A percentile compares a stretch with the other conserved stretches of the same genome.
phyloP scores from a whole-genome alignment of 2,888 invertebrate species.

The Habroteleia sp. region DNA sequence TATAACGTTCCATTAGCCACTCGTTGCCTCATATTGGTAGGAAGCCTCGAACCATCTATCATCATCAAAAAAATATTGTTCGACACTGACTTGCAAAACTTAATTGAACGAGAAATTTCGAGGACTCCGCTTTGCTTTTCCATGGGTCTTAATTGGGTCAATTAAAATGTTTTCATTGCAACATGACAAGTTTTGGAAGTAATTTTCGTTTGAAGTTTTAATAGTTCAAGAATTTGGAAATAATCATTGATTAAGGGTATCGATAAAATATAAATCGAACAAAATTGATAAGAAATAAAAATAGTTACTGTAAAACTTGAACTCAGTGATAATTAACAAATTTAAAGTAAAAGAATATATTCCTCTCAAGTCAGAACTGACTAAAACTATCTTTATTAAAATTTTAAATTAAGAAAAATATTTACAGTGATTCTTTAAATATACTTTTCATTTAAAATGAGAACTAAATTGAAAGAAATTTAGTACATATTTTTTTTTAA shows the following conservation, averaged over 20 bases:
- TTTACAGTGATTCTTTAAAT: no score
- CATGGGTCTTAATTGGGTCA: constrained; percentile 16
- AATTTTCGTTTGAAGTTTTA: constrained; percentile 1
- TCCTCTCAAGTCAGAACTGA: no score
- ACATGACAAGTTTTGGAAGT: not conserved
- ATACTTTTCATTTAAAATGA: no score
- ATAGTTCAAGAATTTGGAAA: not conserved
- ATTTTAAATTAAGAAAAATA: no score
- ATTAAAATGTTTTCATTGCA: constrained; percentile 14
- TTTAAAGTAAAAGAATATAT: no score
- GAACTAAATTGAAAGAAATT: no score
- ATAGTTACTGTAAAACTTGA: no score
- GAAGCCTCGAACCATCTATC: constrained; percentile 82
- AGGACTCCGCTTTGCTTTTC: constrained; percentile 8
- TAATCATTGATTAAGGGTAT: no score
- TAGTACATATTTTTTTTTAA: no score
- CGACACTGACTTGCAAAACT: constrained; percentile 28
- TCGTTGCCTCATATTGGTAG: constrained; percentile 83
- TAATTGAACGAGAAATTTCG: constrained; percentile 38
- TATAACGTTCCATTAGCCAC: constrained; percentile 82
- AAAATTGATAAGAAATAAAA: no score
- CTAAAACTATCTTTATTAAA: no score
- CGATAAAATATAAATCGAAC: not conserved
- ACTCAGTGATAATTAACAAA: no score
- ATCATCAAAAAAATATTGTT: constrained; percentile 45